Percentiles rank a stretch among this genome's conserved stretches.
Evolutionary conservation across 1,140 invertebrate genomes (phyloP).

Genomic region (Apis cerana): DNA sequence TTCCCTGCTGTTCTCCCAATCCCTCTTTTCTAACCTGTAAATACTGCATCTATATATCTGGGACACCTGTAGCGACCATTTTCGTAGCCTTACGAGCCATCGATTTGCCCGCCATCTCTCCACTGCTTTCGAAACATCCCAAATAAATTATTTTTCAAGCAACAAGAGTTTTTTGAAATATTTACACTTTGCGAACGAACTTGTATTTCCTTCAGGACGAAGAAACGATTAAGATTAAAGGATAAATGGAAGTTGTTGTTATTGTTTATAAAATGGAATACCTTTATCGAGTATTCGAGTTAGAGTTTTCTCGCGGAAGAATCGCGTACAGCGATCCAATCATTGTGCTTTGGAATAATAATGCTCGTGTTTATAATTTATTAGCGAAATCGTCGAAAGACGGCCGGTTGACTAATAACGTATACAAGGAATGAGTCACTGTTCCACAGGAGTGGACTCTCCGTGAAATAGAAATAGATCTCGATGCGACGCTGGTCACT

Average conservation of each 20-base stretch:
- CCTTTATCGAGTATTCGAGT: no score
- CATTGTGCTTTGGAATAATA: not conserved
- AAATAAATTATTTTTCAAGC: not conserved
- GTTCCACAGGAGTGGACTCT: constrained; percentile 62
- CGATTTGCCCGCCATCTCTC: not conserved
- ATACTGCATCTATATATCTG: constrained; percentile 39
- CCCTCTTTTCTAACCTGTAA: constrained; percentile 34
- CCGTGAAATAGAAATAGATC: constrained; percentile 74
- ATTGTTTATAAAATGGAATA: no score
- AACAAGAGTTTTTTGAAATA: no score
- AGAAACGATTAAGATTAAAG: no score
- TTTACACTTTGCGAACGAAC: no score
- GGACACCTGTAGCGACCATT: constrained; percentile 57
- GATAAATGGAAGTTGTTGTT: no score
- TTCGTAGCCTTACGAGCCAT: constrained; percentile 30
- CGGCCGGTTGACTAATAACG: constrained; percentile 67
- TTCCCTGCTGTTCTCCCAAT: constrained; percentile 21
- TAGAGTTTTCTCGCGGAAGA: no score
- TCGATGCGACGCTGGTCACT: constrained; percentile 38
- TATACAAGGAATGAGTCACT: constrained; percentile 70
- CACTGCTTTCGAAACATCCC: not conserved
- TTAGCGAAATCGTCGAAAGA: constrained; percentile 43
- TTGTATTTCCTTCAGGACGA: no score
- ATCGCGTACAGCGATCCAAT: no score
- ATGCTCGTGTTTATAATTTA: constrained; percentile 65